Base-by-base conservation (phyloP, 2,888 invertebrate genomes). In the Osmoderma eremita region DNA sequence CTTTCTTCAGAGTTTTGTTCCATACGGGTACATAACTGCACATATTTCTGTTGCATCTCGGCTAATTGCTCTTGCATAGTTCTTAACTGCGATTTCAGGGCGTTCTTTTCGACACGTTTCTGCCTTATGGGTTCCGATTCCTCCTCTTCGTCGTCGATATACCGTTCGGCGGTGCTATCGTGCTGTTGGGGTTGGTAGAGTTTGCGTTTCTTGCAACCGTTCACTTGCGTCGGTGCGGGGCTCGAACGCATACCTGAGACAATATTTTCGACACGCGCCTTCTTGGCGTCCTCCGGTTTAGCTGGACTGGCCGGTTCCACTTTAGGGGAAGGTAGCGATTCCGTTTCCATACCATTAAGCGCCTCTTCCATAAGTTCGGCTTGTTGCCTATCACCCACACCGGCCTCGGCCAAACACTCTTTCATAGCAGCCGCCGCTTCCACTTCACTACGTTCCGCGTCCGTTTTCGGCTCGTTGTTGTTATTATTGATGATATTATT, bases 171-270 rank as follows among this genome's bases (percentile, higher is more conserved):
- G 56, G 88, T 83, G 63, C 89, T 89, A 78, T 92, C 92, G 82
- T 96, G 95, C 79, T 97, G 97, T 82, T 96, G 95, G 10, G 97
- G 97, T 78, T 96, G 95, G 80, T 97, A 97, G 30, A 97, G 86
- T 83, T 98, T 98, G 53, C 97, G 88, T 83, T 98, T 98, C 82
- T 96, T 96, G 83, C 95, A 96, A 54, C 96, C 95, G 83, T 95
- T 95, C 74, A 93, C 92, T 81, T 91, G 90, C 0, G 88, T 87
- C 18, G 91, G 91, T 70, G 90, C 92, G 41, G 94, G 94, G 79
- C 93, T 93, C 72, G 93, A 91, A 71, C 95, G 89, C 93, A 97
- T 97, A 73, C 92, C 93, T 74, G 94, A 95, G 76, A 97, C 94
- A 77, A 97, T 97, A 82, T 95, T 95, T 84, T 97, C 97, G 72